Evolutionary conservation across 1,140 invertebrate species (phyloP).

Genomic region (Plectrocnemia conspersa): DNA sequence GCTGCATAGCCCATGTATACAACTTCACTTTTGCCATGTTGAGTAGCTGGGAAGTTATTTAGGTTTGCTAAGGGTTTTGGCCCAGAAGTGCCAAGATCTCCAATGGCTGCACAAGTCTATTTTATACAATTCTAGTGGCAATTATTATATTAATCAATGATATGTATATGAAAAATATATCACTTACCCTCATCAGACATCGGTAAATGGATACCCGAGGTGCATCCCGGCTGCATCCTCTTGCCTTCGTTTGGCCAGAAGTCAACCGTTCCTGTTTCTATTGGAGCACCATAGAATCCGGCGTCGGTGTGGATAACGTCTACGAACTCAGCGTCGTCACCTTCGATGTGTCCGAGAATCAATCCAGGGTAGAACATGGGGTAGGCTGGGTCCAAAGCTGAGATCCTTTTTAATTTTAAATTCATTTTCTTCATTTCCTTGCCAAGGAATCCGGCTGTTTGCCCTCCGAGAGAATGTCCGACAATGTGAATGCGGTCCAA

Average conservation of each 20-base stretch:
- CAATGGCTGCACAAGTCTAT: constrained; percentile 62
- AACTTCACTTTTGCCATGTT: constrained; percentile 14
- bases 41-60: constrained; percentile 45
- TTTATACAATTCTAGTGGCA: no score
- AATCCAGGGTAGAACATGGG: constrained; percentile 38
- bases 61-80: constrained; percentile 51
- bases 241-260: constrained; percentile 60
- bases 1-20: constrained; percentile 42
- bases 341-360: constrained; percentile 32
- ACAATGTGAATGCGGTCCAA: constrained; percentile 58
- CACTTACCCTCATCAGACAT: constrained; percentile 48
- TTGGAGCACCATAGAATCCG: constrained; percentile 46
- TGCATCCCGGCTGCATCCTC: constrained; percentile 61
- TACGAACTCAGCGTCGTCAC: constrained; percentile 49
- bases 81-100: constrained; percentile 57
- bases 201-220: constrained; percentile 45
- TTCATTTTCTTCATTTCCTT: constrained; percentile 39
- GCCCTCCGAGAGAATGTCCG: constrained; percentile 71
- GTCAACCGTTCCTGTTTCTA: constrained; percentile 55
- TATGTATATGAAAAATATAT: background rate
- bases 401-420: constrained; percentile 43
- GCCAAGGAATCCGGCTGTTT: constrained; percentile 64
- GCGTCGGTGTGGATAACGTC: constrained; percentile 54
- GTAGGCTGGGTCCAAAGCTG: constrained; percentile 51
- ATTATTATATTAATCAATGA: background rate